Evolutionary conservation across 2,888 invertebrate genomes (phyloP).

Genomic region (Melanargia galathea): DNA sequence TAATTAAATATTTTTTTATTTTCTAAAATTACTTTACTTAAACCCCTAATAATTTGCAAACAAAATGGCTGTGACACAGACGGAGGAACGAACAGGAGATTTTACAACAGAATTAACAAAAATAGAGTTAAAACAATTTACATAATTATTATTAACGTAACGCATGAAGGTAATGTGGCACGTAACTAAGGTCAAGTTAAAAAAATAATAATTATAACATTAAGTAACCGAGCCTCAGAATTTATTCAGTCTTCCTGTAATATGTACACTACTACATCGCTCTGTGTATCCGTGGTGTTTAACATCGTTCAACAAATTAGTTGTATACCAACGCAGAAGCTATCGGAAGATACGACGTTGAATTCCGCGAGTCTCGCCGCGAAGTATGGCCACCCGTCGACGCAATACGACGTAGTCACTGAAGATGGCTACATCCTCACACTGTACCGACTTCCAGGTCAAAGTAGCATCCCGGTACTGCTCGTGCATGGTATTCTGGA

Average conservation of each 20-base stretch:
- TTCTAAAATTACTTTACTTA: too few relatives aligned
- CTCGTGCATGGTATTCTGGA: slow-evolving; percentile 48
- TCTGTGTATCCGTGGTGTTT: background rate
- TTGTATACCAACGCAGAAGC: background rate
- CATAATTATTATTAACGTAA: too few relatives aligned
- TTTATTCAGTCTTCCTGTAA: background rate
- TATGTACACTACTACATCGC: background rate
- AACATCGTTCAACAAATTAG: background rate
- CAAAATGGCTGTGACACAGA: too few relatives aligned
- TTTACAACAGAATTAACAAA: too few relatives aligned
- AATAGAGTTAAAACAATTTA: too few relatives aligned
- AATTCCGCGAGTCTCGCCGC: slow-evolving; percentile 42
- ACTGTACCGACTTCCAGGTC: slow-evolving; percentile 46
- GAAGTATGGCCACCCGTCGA: slow-evolving; percentile 41
- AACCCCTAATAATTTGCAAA: too few relatives aligned
- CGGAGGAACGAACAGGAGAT: too few relatives aligned
- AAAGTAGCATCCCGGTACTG: slow-evolving; percentile 42
- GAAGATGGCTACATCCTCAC: slow-evolving; percentile 52
- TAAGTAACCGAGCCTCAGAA: too few relatives aligned
- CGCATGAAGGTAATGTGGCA: too few relatives aligned
- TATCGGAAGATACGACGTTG: slow-evolving; percentile 1
- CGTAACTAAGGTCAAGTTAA: too few relatives aligned
- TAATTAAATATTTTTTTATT: too few relatives aligned
- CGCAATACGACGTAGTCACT: slow-evolving; percentile 45
- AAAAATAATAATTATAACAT: too few relatives aligned